Percentiles rank a stretch among this genome's conserved stretches.
These are phyloP conservation scores for Xanthorhoe designata DNA, from an alignment of 2,888 invertebrate species.

Conservation along the genomic window DNA sequence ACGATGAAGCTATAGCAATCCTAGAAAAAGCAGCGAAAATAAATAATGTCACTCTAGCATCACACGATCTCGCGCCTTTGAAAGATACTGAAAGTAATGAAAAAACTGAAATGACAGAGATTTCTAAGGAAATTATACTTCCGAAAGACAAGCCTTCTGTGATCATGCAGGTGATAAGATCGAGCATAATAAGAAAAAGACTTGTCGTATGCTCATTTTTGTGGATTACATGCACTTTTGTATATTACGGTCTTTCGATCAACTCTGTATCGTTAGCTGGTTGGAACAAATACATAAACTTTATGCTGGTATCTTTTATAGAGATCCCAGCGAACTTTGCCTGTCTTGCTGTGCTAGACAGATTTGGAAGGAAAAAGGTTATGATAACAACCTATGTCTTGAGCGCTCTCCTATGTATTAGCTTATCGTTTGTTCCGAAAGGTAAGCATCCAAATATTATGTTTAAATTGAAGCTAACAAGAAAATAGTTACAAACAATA, in stretches of 20 bases:
- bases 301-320: constrained; percentile 87
- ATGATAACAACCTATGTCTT: constrained; percentile 87
- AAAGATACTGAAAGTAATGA: constrained; percentile 56
- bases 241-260: constrained; percentile 92
- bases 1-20: constrained; percentile 87
- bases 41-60: constrained; percentile 83
- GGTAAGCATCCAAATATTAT: constrained; percentile 67
- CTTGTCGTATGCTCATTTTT: constrained; percentile 89
- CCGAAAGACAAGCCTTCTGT: constrained; percentile 53
- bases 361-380: constrained; percentile 87
- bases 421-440: constrained; percentile 86
- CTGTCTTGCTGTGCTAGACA: constrained; percentile 87
- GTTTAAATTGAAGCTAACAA: constrained; percentile 12
- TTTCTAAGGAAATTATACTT: constrained; percentile 37
- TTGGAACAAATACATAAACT: constrained; percentile 90
- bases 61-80: constrained; percentile 71
- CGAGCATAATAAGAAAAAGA: constrained; percentile 83
- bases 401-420: constrained; percentile 87
- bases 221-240: constrained; percentile 92
- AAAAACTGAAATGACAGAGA: constrained; percentile 42
- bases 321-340: constrained; percentile 91
- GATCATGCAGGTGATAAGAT: constrained; percentile 79
- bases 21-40: constrained; percentile 88
- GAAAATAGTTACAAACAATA: constrained; percentile 17
- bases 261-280: constrained; percentile 91